phyloP scores from a whole-genome alignment of 23 tunicate species.

The Ascidia mentula region DNA sequence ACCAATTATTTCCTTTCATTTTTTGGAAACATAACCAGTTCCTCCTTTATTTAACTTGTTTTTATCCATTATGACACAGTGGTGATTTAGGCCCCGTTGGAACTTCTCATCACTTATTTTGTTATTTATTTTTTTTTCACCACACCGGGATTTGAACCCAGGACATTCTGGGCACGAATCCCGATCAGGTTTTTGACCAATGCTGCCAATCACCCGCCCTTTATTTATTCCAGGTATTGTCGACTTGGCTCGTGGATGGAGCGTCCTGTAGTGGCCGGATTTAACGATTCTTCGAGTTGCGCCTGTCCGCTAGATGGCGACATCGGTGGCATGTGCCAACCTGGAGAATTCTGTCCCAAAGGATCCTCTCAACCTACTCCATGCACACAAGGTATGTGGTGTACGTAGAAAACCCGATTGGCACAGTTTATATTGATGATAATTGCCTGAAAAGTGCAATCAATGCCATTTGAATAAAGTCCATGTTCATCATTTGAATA shows the following conservation, averaged over 20 bases:
- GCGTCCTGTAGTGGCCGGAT: constrained; percentile 45
- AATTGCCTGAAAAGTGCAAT: no score
- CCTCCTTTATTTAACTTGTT: no score
- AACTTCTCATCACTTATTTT: no score
- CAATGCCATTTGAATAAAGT: no score
- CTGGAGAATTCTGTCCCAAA: constrained; percentile 88
- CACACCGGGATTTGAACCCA: no score
- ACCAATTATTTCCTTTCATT: no score
- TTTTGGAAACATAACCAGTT: not conserved
- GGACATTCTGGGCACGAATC: no score
- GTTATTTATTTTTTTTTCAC: no score
- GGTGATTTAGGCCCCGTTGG: no score
- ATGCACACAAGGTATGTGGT: constrained; percentile 65
- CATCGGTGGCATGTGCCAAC: constrained; percentile 75
- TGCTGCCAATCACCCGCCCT: not conserved
- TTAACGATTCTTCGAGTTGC: constrained; percentile 34
- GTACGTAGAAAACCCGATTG: not conserved
- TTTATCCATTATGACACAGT: no score
- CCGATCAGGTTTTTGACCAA: not conserved
- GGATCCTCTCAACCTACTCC: constrained; percentile 64
- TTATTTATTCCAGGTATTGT: constrained; percentile 57
- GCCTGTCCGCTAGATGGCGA: constrained; percentile 73
- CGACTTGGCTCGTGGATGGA: constrained; percentile 72
- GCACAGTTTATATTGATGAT: no score
- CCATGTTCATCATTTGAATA: no score